phyloP scores from a whole-genome alignment of 2,797 vertebrate species.

The Discoglossus pictus region DNA sequence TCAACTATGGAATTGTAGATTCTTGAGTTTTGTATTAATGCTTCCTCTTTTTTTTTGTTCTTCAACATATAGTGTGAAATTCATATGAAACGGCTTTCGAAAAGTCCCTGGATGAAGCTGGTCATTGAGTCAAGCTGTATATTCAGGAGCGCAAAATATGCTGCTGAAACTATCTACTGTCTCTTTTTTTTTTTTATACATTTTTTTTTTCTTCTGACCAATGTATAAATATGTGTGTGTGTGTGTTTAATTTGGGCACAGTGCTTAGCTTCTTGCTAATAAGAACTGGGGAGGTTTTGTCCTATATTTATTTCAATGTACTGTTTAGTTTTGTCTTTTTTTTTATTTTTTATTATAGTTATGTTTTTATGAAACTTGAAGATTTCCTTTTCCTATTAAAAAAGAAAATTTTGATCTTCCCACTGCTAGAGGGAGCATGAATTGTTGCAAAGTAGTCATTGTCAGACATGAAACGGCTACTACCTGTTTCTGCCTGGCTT shows the following conservation, averaged over 20 bases:
- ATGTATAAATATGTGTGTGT: constrained; percentile 54
- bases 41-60: constrained; percentile 41
- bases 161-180: constrained; percentile 69
- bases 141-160: constrained; percentile 65
- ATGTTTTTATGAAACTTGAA: constrained; percentile 75
- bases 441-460: constrained; percentile 9
- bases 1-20: no score
- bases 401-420: constrained; percentile 62
- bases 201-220: constrained; percentile 49
- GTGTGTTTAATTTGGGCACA: constrained; percentile 60
- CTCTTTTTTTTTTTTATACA: constrained; percentile 55
- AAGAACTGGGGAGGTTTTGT: constrained; percentile 59
- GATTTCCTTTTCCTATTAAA: constrained; percentile 56
- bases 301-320: constrained; percentile 74
- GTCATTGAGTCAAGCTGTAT: constrained; percentile 42
- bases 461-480: constrained; percentile 11
- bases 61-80: constrained; percentile 51
- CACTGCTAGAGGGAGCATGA: constrained; percentile 43
- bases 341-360: constrained; percentile 58
- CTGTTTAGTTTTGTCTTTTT: constrained; percentile 56
- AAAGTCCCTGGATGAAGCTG: constrained; percentile 21
- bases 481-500: constrained; percentile 17
- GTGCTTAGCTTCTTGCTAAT: constrained; percentile 61
- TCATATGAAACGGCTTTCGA: constrained; percentile 36
- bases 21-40: not conserved